Conservation (phyloP, 2,113 vertebrate species). For the Coryphaenoides rupestris region DNA sequence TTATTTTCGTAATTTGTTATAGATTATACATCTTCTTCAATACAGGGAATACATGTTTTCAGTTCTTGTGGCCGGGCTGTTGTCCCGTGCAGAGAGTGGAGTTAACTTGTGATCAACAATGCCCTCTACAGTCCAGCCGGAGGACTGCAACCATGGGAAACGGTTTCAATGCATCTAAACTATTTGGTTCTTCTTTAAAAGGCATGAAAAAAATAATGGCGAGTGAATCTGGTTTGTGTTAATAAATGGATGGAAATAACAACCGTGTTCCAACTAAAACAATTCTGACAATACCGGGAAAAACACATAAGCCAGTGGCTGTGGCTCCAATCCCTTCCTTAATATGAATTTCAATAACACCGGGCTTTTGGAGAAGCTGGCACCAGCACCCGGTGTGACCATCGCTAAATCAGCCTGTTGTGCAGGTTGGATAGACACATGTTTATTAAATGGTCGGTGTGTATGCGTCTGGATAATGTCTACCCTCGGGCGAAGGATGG, state of each 20-base stretch:
- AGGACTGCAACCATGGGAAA: conserved; percentile 31
- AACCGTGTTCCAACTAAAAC: not conserved
- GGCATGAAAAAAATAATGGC: no score
- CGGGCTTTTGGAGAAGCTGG: conserved; percentile 5
- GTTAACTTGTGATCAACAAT: conserved; percentile 67
- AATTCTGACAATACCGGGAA: not conserved
- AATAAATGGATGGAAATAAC: not conserved
- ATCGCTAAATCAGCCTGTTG: conserved; percentile 35
- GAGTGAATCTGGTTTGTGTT: not conserved
- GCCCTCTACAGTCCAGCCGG: conserved; percentile 63
- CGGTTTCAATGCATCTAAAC: not conserved
- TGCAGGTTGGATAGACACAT: conserved; percentile 32
- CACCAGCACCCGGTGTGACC: conserved; percentile 9
- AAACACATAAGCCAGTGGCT: not conserved
- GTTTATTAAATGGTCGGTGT: conserved; percentile 55
- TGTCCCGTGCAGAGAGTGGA: not conserved
- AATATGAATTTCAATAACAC: conserved; percentile 9
- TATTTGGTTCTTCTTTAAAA: no score
- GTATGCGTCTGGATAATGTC: conserved; percentile 47
- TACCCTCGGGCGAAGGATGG: conserved; percentile 42
- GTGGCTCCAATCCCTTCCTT: not conserved
- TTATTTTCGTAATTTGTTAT: no score
- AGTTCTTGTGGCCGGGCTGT: not conserved
- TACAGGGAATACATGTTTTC: conserved; percentile 4
- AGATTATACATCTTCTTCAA: conserved; percentile 10